Conservation (phyloP, 2,888 invertebrate genomes). For the Heliconius hortense region DNA sequence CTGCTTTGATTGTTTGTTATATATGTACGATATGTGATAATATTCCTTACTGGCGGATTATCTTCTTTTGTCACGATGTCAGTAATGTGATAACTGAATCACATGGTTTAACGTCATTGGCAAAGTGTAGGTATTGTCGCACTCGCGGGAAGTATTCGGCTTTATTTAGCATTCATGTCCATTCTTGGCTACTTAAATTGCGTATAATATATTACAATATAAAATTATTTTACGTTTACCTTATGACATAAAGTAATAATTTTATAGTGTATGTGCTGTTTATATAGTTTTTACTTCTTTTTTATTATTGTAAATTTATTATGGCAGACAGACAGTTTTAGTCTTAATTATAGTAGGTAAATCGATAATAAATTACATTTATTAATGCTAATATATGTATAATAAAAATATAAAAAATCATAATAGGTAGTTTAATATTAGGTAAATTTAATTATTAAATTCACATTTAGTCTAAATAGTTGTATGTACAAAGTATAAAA, state of each 20-base stretch:
- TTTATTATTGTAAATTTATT: background rate
- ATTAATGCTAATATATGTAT: background rate
- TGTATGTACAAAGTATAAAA: background rate
- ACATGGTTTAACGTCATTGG: constrained; percentile 55
- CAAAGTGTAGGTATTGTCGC: constrained; percentile 39
- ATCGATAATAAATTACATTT: background rate
- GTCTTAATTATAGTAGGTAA: background rate
- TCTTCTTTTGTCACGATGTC: constrained; percentile 66
- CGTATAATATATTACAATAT: constrained; percentile 24
- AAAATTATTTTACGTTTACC: constrained; percentile 13
- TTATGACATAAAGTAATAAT: constrained; percentile 16
- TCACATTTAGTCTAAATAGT: background rate
- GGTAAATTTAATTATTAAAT: background rate
- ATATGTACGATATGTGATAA: constrained; percentile 49
- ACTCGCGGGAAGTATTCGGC: constrained; percentile 28
- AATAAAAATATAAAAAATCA: background rate
- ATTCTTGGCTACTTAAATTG: constrained; percentile 36
- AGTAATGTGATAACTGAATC: constrained; percentile 66
- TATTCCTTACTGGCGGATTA: constrained; percentile 53
- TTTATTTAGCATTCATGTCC: constrained; percentile 42
- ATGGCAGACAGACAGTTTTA: background rate
- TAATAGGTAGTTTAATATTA: background rate
- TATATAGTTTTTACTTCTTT: background rate
- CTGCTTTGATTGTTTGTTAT: constrained; percentile 32
- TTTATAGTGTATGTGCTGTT: constrained; percentile 1